Base-by-base conservation (phyloP, 1,140 invertebrate genomes). In the Saccostrea cuccullata region DNA sequence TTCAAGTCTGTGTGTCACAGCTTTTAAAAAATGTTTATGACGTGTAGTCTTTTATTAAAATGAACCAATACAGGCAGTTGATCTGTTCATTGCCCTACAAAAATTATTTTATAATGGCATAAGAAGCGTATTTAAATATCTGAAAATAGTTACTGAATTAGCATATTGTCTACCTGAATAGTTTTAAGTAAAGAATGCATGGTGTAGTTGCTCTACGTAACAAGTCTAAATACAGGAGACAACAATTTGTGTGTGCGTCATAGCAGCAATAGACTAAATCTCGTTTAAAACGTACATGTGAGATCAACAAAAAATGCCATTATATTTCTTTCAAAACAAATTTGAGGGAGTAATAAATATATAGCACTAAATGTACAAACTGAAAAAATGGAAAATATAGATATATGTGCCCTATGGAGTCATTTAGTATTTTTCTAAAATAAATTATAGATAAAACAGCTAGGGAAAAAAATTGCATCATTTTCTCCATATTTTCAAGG, bases 231-330 rank as follows among this genome's bases (percentile, higher is more conserved):
- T 77, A 77, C 70, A 77, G 15, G n/a, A 77, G 26, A 77, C 30
- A 77, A 77, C 70, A 36, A 47, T n/a, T 64, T 20, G 30, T 77
- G 11, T 77, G 70, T 77, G 70, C 70, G 70, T 77, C 70, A 77
- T 30, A 77, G 70, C 70, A 77, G 70, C 70, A 36, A 15, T 36
- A 30, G 30, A 77, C 70, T 77, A 77, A 77, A 77, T 77, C 23
- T 77, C 70, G 23, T 64, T 64, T 64, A 47, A 47, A 47, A 64
- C 58, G 17, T 64, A 64, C 58, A 64, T n/a, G 20, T 60, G 58
- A 64, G 58, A 64, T 64, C 58, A 64, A 64, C 58, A 64, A 64
- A 64, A 64, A 20, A 20, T 64, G 17, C n/a, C n/a, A 64, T 20
- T 20, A 20, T 20, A n/a, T 64, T 64, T 64, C 58, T 64, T 64